Evolutionary conservation across 30 jellyfish, hydroid and myxozoan species (phyloP).

Genomic region (Aurelia coerulea): DNA sequence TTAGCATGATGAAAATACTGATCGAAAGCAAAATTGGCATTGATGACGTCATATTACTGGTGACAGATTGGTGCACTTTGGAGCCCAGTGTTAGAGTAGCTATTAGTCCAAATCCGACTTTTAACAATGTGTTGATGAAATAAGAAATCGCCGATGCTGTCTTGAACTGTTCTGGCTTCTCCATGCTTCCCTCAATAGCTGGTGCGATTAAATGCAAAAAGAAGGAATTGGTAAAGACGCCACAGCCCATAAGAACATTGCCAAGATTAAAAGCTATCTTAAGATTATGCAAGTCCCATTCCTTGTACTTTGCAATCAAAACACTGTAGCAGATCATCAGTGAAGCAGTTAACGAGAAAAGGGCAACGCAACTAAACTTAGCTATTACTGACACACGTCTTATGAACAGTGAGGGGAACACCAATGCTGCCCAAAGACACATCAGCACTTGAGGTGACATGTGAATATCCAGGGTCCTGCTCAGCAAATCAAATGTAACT

Average conservation of each 20-base stretch:
- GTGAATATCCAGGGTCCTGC: background rate
- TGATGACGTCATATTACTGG: constrained; percentile 39
- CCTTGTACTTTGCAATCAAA: constrained; percentile 11
- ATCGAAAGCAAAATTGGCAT: constrained; percentile 20
- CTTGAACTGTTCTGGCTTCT: constrained; percentile 43
- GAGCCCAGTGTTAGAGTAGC: constrained; percentile 68
- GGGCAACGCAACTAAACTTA: constrained; percentile 59
- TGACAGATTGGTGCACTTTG: constrained; percentile 38
- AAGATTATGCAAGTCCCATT: constrained; percentile 53
- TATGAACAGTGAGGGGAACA: constrained; percentile 65
- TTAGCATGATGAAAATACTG: constrained; percentile 25
- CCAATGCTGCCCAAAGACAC: constrained; percentile 52
- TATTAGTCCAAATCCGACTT: constrained; percentile 36
- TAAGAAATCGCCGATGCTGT: constrained; percentile 26
- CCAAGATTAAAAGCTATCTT: background rate
- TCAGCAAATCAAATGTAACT: constrained; percentile 48
- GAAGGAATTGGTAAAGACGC: constrained; percentile 50
- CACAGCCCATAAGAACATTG: constrained; percentile 65
- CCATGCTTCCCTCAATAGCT: constrained; percentile 85
- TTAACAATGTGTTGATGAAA: constrained; percentile 35
- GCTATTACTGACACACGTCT: constrained; percentile 78
- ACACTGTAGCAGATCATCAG: constrained; percentile 7
- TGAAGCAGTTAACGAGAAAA: constrained; percentile 21
- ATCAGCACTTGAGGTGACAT: constrained; percentile 37
- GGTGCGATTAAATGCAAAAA: constrained; percentile 67